Base-by-base conservation (phyloP, 2,888 invertebrate species). In the Himalopsyche japonica region DNA sequence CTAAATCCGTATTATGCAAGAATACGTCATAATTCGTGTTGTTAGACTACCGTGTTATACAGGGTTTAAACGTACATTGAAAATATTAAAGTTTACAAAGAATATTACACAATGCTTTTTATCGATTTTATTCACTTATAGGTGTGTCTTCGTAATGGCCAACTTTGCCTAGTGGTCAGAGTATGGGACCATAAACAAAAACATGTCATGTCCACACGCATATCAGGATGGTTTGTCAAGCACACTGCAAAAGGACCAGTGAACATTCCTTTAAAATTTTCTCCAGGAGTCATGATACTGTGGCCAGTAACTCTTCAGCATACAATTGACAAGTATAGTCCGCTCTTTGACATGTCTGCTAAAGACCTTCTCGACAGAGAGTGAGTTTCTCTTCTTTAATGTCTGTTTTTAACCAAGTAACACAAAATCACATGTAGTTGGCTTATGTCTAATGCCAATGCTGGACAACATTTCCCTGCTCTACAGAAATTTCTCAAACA, bases 291-390 rank as follows among this genome's bases (percentile, higher is more conserved):
- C 88, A 93, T 97, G 76, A 57, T 57, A 57, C 93, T 97, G 57
- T 98, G 98, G 98, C 98, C 98, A 0, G 95, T 97, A 88, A 96
- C 96, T 1, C 94, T 98, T 12, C 95, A 96, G 15, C 98, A 98
- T 89, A 93, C 93, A 84, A 98, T 98, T 87, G 95, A 97, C 88
- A 92, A 92, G 12, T 89, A 90, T 32, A 97, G 97, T 88, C 98
- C 98, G 0, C 94, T 98, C 78, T 96, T 94, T 89, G 94, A 95
- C 88, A 93, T 97, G 88, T 94, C 95, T 0, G 95, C 95, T 0
- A 95, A 95, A 87, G 96, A 97, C 88, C 93, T 97, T 89, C 94
- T 95, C 89, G 93, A 94, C 64, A 94, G 93, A 86, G 93, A 92
- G 94, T 91, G 86, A 84, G 83, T 47, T 79, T 79, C 8, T 37